Evolutionary conservation across 2,797 vertebrate species (phyloP).

Genomic region (Schizopygopsis malacanthus): DNA sequence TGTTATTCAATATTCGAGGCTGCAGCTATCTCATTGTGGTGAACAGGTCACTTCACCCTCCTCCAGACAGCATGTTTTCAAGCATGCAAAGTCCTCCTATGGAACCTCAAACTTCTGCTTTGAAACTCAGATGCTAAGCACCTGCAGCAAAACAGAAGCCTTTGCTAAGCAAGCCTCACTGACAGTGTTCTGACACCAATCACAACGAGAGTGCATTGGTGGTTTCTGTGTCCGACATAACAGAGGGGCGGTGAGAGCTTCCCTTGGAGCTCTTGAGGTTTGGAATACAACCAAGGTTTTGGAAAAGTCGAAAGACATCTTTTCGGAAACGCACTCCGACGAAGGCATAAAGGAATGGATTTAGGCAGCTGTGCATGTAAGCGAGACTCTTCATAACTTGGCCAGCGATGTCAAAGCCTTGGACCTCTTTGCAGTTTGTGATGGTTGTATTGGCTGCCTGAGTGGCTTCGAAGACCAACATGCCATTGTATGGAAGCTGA

Average conservation of each 20-base stretch:
- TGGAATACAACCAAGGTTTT: slow-evolving; percentile 50
- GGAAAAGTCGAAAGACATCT: slow-evolving; percentile 75
- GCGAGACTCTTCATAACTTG: slow-evolving; percentile 85
- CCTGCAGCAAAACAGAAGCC: slow-evolving; percentile 20
- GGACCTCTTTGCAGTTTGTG: slow-evolving; percentile 69
- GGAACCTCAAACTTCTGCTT: slow-evolving; percentile 23
- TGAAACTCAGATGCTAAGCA: slow-evolving; percentile 4
- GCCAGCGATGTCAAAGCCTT: slow-evolving; percentile 67
- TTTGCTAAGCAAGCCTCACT: background rate
- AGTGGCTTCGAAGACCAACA: slow-evolving; percentile 78
- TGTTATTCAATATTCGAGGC: background rate
- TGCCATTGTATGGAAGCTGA: slow-evolving; percentile 85
- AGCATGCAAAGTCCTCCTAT: slow-evolving; percentile 4
- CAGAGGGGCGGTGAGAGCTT: slow-evolving; percentile 68
- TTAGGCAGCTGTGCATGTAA: slow-evolving; percentile 89
- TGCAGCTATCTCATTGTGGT: background rate
- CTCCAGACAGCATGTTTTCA: background rate
- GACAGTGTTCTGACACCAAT: slow-evolving; percentile 8
- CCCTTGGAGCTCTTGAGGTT: slow-evolving; percentile 60
- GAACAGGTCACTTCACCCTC: slow-evolving; percentile 9
- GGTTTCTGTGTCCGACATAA: slow-evolving; percentile 78
- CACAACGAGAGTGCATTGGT: slow-evolving; percentile 77
- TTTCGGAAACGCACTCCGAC: slow-evolving; percentile 83
- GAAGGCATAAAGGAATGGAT: slow-evolving; percentile 89
- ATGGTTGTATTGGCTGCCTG: slow-evolving; percentile 67